Conservation (phyloP, 53 echinoderm and acorn worm species). For the Apostichopus leukothele region DNA sequence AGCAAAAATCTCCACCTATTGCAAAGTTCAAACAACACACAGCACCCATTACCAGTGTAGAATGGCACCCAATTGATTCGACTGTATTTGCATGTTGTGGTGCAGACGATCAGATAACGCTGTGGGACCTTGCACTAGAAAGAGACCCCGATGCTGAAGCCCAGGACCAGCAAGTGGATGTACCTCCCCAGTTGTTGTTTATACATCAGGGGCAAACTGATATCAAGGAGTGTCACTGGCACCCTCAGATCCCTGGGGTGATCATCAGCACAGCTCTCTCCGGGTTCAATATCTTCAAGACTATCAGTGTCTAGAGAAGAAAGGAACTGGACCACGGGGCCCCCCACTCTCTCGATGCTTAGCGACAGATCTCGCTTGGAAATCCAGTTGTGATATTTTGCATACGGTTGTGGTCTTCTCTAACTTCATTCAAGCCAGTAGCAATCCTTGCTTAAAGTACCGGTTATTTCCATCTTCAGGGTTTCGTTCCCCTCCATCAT, state of each 20-base stretch:
- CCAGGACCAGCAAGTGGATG: constrained; percentile 50
- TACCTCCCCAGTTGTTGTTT: constrained; percentile 94
- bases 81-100: constrained; percentile 90
- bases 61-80: constrained; percentile 87
- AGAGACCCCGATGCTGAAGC: constrained; percentile 60
- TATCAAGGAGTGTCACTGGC: constrained; percentile 95
- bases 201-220: constrained; percentile 98
- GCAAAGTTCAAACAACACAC: constrained; percentile 99
- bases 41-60: constrained; percentile 86
- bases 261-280: constrained; percentile 88
- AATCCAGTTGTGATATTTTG: too few species aligned
- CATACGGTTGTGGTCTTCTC: too few species aligned
- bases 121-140: constrained; percentile 93
- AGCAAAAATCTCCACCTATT: constrained; percentile 84
- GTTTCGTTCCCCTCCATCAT: too few species aligned
- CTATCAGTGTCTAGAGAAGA: constrained; percentile 75
- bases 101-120: constrained; percentile 88
- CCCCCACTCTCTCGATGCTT: too few species aligned
- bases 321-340: too few species aligned
- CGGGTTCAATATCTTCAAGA: constrained; percentile 95
- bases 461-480: too few species aligned
- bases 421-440: too few species aligned
- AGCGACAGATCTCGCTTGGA: too few species aligned
- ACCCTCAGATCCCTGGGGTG: constrained; percentile 88
- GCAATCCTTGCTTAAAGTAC: too few species aligned